Evolutionary conservation across 2,797 vertebrate genomes (phyloP).

Genomic region (Acanthornis magna): DNA sequence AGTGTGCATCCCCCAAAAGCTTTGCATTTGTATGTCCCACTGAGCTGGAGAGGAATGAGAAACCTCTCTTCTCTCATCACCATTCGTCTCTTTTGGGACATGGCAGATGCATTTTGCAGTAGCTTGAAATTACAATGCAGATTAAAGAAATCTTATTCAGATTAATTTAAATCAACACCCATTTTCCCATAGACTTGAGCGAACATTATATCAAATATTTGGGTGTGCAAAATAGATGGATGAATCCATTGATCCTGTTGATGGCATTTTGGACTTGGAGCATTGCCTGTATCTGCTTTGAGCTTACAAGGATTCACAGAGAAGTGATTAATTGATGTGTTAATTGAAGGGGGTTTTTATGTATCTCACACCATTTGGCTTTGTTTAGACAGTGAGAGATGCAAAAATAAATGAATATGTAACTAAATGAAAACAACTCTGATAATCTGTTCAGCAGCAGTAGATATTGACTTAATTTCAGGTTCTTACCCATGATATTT

Average conservation of each 20-base stretch:
- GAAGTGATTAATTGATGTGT: not conserved
- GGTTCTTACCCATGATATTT: not conserved
- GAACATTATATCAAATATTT: not conserved
- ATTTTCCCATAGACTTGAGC: not conserved
- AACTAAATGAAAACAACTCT: not conserved
- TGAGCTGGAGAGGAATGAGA: not conserved
- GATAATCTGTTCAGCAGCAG: not conserved
- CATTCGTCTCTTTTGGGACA: not conserved
- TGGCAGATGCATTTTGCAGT: not conserved
- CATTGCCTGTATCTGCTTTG: not conserved
- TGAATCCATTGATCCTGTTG: not conserved
- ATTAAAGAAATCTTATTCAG: not conserved
- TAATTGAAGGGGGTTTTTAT: not conserved
- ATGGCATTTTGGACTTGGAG: not conserved
- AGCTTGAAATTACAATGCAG: not conserved
- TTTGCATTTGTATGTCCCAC: not conserved
- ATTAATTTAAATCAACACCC: not conserved
- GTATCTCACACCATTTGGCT: not conserved
- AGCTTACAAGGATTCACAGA: not conserved
- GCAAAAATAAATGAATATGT: not conserved
- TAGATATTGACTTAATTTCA: not conserved
- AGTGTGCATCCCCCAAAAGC: not conserved
- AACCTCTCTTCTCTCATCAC: not conserved
- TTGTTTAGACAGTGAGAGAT: not conserved
- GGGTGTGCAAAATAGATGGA: not conserved